These are phyloP conservation scores for Habrosyne pyritoides DNA, from an alignment of 2,888 invertebrate genomes.

Conservation along the genomic window DNA sequence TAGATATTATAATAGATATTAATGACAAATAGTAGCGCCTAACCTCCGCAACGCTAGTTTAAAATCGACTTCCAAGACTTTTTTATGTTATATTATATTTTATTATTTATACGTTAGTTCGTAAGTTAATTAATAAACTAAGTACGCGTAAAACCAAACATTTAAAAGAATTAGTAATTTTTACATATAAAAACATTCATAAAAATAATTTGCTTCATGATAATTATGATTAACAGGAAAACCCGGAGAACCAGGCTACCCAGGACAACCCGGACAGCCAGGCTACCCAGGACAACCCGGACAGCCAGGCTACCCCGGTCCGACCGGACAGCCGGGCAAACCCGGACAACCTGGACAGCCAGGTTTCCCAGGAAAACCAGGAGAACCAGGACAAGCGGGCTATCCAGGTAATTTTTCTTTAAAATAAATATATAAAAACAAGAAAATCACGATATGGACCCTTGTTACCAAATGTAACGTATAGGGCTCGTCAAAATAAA, in stretches of 20 bases:
- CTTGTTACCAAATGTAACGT: slow-evolving; percentile 17
- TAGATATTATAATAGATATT: too few relatives aligned
- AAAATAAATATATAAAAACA: slow-evolving; percentile 11
- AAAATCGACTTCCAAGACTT: too few relatives aligned
- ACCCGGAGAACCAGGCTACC: slow-evolving; percentile 34
- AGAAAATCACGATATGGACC: slow-evolving; percentile 17
- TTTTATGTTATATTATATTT: too few relatives aligned
- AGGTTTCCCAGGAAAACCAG: slow-evolving; percentile 69
- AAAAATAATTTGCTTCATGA: too few relatives aligned
- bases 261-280: slow-evolving; percentile 67
- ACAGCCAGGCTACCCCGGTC: slow-evolving; percentile 58
- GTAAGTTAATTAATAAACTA: too few relatives aligned
- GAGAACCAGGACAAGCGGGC: slow-evolving; percentile 36
- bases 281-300: slow-evolving; percentile 60
- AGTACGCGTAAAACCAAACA: too few relatives aligned
- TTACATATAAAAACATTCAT: too few relatives aligned
- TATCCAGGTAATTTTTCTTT: slow-evolving; percentile 17
- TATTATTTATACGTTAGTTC: too few relatives aligned
- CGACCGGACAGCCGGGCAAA: slow-evolving; percentile 26
- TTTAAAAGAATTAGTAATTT: too few relatives aligned
- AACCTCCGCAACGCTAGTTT: too few relatives aligned
- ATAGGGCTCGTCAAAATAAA: too few relatives aligned
- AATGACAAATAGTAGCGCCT: too few relatives aligned
- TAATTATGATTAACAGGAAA: slow-evolving; percentile 34
- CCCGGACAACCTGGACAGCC: slow-evolving; percentile 56